Conservation (phyloP, 2,113 vertebrate species). For the Oriolus oriolus region DNA sequence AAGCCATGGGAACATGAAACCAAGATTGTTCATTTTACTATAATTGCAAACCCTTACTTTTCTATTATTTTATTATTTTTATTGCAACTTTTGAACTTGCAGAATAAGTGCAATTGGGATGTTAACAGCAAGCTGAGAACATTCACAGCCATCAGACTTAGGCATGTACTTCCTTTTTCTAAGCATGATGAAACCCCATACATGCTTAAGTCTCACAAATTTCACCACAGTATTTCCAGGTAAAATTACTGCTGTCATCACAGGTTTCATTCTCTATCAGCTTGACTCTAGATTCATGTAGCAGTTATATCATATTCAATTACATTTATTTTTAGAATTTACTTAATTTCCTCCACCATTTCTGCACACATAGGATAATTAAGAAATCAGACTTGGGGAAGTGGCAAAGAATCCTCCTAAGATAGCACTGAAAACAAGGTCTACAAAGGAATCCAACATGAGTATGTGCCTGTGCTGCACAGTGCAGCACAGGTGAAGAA, state of each 20-base stretch:
- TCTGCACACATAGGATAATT: neutral
- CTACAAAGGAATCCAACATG: neutral
- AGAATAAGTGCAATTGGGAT: neutral
- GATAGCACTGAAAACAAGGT: neutral
- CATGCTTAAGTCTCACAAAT: neutral
- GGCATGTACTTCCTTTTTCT: neutral
- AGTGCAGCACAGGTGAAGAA: neutral
- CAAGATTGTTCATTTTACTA: neutral
- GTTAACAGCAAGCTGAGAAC: neutral
- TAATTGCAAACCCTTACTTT: neutral
- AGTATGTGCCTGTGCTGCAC: neutral
- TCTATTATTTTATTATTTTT: neutral
- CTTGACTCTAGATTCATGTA: neutral
- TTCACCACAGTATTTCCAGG: neutral
- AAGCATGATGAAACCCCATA: neutral
- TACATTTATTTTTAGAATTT: neutral
- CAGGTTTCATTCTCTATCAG: neutral
- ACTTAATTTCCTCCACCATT: neutral
- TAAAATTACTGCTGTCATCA: neutral
- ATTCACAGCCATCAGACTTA: neutral
- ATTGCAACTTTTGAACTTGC: neutral
- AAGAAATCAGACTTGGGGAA: neutral
- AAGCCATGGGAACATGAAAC: neutral
- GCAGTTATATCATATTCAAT: neutral
- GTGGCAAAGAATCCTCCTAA: neutral